Conservation (phyloP, 2,888 invertebrate genomes). For the Chydorus sphaericus region DNA sequence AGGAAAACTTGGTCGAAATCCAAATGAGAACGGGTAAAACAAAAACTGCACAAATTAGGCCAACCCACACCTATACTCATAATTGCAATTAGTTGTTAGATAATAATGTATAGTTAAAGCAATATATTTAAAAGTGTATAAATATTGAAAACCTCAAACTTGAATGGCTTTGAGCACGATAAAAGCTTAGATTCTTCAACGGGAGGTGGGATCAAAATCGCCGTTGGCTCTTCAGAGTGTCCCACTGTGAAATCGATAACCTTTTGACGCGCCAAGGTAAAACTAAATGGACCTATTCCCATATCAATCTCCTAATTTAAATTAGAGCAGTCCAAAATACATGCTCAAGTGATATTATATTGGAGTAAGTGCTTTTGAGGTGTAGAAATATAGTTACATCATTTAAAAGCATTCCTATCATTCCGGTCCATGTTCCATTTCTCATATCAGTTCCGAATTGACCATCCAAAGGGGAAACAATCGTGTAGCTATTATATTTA, state of each 20-base stretch:
- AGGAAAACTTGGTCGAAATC: too few relatives aligned
- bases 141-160: not conserved
- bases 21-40: not conserved
- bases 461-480: not conserved
- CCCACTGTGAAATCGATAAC: constrained; percentile 4
- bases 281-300: not conserved
- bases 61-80: constrained; percentile 10
- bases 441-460: not conserved
- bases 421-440: constrained; percentile 9
- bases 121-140: not conserved
- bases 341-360: too few relatives aligned
- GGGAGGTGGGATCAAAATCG: constrained; percentile 9
- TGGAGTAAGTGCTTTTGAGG: too few relatives aligned
- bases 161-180: constrained; percentile 3
- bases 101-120: not conserved
- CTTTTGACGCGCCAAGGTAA: constrained; percentile 1
- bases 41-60: not conserved
- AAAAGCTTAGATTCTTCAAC: not conserved
- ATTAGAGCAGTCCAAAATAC: too few relatives aligned
- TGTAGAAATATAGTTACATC: too few relatives aligned
- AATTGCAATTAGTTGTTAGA: too few relatives aligned
- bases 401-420: not conserved
- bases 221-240: constrained; percentile 4
- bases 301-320: constrained; percentile 3
- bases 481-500: constrained; percentile 1